phyloP scores from a whole-genome alignment of 2,888 invertebrate species.

The Petrophora chlorosata region DNA sequence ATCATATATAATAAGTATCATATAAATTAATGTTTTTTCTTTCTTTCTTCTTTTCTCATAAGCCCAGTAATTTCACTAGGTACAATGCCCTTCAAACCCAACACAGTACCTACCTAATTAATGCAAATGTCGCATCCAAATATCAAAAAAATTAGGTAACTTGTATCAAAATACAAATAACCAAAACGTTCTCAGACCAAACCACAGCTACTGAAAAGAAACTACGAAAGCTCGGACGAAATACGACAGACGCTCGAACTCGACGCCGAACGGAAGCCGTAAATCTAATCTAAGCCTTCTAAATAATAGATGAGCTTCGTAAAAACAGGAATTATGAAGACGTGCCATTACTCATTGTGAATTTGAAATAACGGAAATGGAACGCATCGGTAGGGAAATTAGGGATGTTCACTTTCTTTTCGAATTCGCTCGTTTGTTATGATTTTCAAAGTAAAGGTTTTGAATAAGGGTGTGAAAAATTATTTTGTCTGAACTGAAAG shows the following conservation, averaged over 20 bases:
- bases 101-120: too few species aligned
- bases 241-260: constrained; percentile 42
- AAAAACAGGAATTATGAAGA: constrained; percentile 71
- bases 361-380: constrained; percentile 58
- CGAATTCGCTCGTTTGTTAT: constrained; percentile 2
- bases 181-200: background rate
- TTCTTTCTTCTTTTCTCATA: too few species aligned
- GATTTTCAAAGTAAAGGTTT: background rate
- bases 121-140: too few species aligned
- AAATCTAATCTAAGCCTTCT: constrained; percentile 69
- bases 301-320: constrained; percentile 72
- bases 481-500: too few species aligned
- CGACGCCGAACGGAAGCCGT: constrained; percentile 56
- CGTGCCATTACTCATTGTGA: constrained; percentile 65
- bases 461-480: too few species aligned
- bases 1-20: too few species aligned
- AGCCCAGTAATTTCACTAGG: too few species aligned
- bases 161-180: too few species aligned
- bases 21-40: too few species aligned
- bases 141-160: too few species aligned
- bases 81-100: too few species aligned
- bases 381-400: constrained; percentile 46
- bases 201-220: constrained; percentile 15
- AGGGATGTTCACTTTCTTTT: constrained; percentile 31
- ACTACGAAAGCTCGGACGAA: constrained; percentile 42